These are phyloP conservation scores for Alectura lathami DNA, from an alignment of 2,113 vertebrate genomes.

Conservation along the genomic window DNA sequence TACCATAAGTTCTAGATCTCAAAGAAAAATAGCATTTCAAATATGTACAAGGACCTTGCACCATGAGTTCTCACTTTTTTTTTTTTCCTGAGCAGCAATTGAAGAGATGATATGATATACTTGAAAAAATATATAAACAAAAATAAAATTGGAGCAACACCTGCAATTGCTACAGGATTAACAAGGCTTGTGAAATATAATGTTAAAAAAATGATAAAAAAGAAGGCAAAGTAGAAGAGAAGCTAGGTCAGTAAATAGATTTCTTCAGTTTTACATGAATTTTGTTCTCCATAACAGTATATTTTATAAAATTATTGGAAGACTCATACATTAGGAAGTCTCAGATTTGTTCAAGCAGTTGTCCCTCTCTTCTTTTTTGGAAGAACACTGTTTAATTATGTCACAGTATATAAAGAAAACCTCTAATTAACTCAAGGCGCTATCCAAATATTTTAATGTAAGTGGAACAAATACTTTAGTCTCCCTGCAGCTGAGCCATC, in stretches of 20 bases:
- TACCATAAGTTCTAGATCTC: neutral
- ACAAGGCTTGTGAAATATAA: neutral
- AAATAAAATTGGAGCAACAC: neutral
- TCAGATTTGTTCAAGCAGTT: neutral
- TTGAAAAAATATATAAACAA: neutral
- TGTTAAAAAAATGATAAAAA: neutral
- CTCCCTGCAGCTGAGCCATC: neutral
- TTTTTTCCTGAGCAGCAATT: neutral
- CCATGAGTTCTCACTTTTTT: neutral
- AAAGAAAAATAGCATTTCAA: neutral
- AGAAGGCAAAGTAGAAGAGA: neutral
- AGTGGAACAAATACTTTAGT: neutral
- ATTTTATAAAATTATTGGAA: neutral
- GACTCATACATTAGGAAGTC: neutral
- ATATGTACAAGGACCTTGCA: neutral
- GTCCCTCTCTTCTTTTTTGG: neutral
- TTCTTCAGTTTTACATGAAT: neutral
- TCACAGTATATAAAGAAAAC: neutral
- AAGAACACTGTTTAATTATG: neutral
- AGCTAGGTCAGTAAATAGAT: neutral
- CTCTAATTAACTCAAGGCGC: neutral
- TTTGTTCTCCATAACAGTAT: neutral
- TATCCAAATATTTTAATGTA: neutral
- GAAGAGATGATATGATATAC: neutral
- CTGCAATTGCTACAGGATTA: neutral